These are phyloP conservation scores for Carterocephalus palaemon DNA, from an alignment of 2,888 invertebrate genomes.

Conservation along the genomic window DNA sequence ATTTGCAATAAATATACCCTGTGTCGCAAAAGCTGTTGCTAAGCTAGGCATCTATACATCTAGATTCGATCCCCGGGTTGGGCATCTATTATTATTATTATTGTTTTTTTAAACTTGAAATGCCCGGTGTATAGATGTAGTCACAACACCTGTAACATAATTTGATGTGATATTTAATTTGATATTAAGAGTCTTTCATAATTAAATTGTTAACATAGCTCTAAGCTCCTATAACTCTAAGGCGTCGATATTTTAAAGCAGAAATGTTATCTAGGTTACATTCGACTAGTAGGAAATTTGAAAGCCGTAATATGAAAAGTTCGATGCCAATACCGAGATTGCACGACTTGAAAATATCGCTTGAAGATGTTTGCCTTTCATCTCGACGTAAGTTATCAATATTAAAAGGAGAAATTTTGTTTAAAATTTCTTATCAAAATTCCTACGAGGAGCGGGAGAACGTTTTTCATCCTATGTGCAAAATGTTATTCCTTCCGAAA, in stretches of 20 bases:
- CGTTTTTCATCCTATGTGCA: no score
- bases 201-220: neutral
- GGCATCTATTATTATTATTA: no score
- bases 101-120: no score
- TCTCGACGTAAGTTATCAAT: constrained; percentile 10
- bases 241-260: constrained; percentile 29
- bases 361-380: constrained; percentile 24
- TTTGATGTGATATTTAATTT: no score
- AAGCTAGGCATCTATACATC: no score
- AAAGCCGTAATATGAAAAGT: constrained; percentile 61
- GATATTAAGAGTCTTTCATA: no score
- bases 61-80: no score
- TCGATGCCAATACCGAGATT: constrained; percentile 44
- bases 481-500: no score
- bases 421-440: neutral
- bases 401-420: constrained; percentile 10
- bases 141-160: neutral
- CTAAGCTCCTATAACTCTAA: constrained; percentile 14
- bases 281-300: constrained; percentile 41
- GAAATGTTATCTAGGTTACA: constrained; percentile 57
- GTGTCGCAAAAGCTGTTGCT: no score
- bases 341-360: constrained; percentile 35
- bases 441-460: no score
- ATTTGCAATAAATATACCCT: no score
- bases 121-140: no score